Evolutionary conservation across 2,888 invertebrate species (phyloP), one percentile per base, ranked within the genome.

Genomic region (Zygothrica quintamaculata): DNA sequence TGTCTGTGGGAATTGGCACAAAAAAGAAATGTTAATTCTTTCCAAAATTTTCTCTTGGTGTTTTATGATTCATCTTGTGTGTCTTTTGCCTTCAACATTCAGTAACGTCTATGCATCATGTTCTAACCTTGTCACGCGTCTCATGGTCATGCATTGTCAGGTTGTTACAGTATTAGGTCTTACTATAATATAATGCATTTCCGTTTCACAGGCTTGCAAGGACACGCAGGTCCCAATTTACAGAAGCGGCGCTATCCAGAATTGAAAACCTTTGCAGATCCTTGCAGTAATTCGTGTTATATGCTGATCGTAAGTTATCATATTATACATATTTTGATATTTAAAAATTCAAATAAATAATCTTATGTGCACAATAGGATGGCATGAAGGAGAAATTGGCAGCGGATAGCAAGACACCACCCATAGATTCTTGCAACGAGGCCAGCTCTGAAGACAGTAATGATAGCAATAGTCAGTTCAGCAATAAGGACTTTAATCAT

Each of bases 381-480:
- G 96, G 95, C 0, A 95, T 97, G 91, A 95, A 95, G 70, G 97
- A 96, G 91, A 96, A 96, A 91, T 89, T 96, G 43, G 96, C 95
- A 0, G 89, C 92, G 82, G 90, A 91, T 43, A 91, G 90, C 70
- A 90, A 91, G 72, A 90, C 94, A 92, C 90, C 93, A 93, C 75
- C 95, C 29, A 93, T 94, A 8, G 97, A 97, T 92, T 97, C 97
- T 33, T 96, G 97, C 69, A 97, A 97, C 90, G 97, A 98, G 91
- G 97, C 97, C 3, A 97, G 97, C 78, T 97, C 97, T 0, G 97
- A 98, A 89, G 97, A 97, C 88, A 97, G 97, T 90, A 98, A 97
- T 88, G 98, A 98, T 86, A 96, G 96, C 88, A 95, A 96, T 89
- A 94, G 95, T 79, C 94, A 94, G 86, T 95, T 95, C 91, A 95